A percentile compares a stretch with the other conserved stretches of the same genome.
Conservation (phyloP, 2,797 vertebrate species). For the Clarias fuscus region DNA sequence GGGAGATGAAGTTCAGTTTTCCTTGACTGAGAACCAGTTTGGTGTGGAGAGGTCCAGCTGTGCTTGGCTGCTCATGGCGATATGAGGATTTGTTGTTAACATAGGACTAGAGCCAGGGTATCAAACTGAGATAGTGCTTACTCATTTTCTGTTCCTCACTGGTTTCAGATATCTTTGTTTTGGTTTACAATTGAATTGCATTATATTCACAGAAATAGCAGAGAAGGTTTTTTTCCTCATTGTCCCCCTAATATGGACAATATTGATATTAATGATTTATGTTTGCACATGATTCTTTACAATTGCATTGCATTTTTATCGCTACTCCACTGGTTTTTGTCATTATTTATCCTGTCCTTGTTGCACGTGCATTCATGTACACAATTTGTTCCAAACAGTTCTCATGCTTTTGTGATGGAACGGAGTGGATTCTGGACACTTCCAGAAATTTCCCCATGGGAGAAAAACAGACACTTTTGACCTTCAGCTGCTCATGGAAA, state of each 20-base stretch:
- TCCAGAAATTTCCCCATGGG: conserved; percentile 46
- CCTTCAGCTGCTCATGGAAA: conserved; percentile 53
- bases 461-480: conserved; percentile 38
- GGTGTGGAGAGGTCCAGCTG: conserved; percentile 65
- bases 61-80: conserved; percentile 47
- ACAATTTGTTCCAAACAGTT: conserved; percentile 27
- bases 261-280: not conserved
- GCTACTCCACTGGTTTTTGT: not conserved
- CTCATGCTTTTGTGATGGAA: conserved; percentile 37
- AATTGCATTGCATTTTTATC: not conserved
- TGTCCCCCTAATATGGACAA: not conserved
- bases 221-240: not conserved
- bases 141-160: not conserved
- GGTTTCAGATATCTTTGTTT: conserved; percentile 3
- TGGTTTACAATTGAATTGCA: not conserved
- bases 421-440: conserved; percentile 21
- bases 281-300: not conserved
- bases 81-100: conserved; percentile 67
- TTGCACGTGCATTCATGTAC: not conserved
- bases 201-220: not conserved
- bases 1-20: conserved; percentile 65
- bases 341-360: conserved; percentile 28
- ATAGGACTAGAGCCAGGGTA: conserved; percentile 61
- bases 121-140: not conserved
- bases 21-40: conserved; percentile 61